phyloP scores from a whole-genome alignment of 2,797 vertebrate species.

The Poecilia picta region DNA sequence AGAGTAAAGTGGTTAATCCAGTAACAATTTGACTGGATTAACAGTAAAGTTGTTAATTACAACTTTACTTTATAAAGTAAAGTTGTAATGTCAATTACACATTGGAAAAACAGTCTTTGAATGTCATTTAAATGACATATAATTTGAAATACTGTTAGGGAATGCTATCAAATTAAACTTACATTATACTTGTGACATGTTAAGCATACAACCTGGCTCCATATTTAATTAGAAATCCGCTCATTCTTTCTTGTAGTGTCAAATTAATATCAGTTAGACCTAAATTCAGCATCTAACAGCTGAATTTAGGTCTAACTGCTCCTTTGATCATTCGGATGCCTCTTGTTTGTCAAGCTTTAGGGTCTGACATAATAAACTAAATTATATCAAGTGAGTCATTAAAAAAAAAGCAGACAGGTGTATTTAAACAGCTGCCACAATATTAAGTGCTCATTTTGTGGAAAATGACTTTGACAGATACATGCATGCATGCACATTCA shows the following conservation, averaged over 20 bases:
- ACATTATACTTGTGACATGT: background rate
- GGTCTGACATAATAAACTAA: slow-evolving; percentile 40
- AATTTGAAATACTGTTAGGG: background rate
- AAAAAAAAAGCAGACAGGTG: slow-evolving; percentile 50
- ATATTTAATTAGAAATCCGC: background rate
- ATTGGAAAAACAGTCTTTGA: background rate
- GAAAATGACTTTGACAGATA: slow-evolving; percentile 33
- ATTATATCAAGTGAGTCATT: slow-evolving; percentile 51
- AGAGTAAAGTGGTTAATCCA: no score
- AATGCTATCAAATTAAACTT: background rate
- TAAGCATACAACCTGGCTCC: background rate
- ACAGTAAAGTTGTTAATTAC: background rate
- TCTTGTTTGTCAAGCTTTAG: slow-evolving; percentile 5
- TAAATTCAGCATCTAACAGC: background rate
- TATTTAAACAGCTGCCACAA: slow-evolving; percentile 61
- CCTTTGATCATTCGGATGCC: slow-evolving; percentile 10
- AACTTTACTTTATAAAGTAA: no score
- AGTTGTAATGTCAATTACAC: background rate
- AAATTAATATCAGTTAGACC: background rate
- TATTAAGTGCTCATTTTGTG: slow-evolving; percentile 43
- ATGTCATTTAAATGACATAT: background rate
- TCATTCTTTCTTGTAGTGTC: background rate
- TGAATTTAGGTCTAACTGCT: background rate
- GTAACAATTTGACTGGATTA: no score
- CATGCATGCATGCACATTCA: slow-evolving; percentile 16